Evolutionary conservation across 1,140 invertebrate genomes (phyloP), one percentile per base, ranked within the genome.

Genomic region (Sycobia sp.): DNA sequence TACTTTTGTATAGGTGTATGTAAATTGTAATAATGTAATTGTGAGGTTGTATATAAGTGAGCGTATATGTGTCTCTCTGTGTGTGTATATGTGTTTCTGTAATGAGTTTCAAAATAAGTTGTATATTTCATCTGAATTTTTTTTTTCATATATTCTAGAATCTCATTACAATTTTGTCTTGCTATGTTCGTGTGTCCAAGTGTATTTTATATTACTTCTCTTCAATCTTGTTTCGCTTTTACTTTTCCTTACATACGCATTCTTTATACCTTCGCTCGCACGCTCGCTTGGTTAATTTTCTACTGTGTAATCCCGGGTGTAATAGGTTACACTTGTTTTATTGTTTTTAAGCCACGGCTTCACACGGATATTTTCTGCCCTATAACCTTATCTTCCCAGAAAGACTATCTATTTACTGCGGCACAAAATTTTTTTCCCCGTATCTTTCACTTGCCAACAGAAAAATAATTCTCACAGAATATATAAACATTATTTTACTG

Each of bases 81-180:
- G 32, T 59, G 34, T 49, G 38, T 54, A 36, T 54, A 50, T 56
- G 25, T 50, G 25, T 44, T 62, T 39, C 14, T 51, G 39, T 11
- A 18, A 16, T 44, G n/a, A 13, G 34, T 55, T 29, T 14, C n/a
- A n/a, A n/a, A n/a, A n/a, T n/a, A n/a, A n/a, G n/a, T n/a, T 50
- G 39, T 56, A 23, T 62, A 13, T 47, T 44, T 53, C 27, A 14
- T 46, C 18, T 13, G 3, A 9, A 16, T 9, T 10, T 55, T 56
- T 58, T 50, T 62, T 34, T 43, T 44, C 62, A 27, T 25, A 27
- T 10, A 5, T 47, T 47, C n/a, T n/a, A n/a, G n/a, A n/a, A 47
- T 25, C 55, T 69, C 60, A 64, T 69, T 65, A 47, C 20, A 63
- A 57, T 29, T 59, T 55, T 46, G 49, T 34, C 18, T 55, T 27